Percentiles rank a stretch among this genome's conserved stretches.
Conservation (phyloP, 2,797 vertebrate genomes). For the Lacerta agilis region DNA sequence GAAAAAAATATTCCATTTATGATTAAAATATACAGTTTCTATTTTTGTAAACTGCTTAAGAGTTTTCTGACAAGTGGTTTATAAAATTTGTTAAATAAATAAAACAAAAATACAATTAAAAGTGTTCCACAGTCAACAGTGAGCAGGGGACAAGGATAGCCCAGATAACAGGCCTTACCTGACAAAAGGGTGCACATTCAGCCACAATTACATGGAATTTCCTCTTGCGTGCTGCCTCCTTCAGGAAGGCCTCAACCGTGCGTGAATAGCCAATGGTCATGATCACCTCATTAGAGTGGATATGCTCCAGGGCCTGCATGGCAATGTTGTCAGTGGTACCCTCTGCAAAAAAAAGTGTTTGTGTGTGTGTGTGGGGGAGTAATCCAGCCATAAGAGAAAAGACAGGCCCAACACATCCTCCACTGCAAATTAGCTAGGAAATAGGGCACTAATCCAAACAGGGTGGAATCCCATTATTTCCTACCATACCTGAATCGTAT, state of each 20-base stretch:
- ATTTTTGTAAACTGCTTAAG: too few species aligned
- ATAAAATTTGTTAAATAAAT: too few species aligned
- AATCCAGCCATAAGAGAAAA: not conserved
- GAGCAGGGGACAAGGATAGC: fast-evolving
- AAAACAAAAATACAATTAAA: too few species aligned
- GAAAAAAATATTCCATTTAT: too few species aligned
- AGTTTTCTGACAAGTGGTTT: too few species aligned
- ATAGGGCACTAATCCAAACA: not conserved
- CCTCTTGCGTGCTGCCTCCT: conserved; percentile 90
- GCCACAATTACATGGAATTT: conserved; percentile 98
- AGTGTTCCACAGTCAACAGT: not conserved
- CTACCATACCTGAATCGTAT: not conserved
- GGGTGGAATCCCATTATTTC: not conserved
- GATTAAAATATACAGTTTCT: not conserved
- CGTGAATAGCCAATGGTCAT: conserved; percentile 96
- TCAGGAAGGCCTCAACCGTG: conserved; percentile 94
- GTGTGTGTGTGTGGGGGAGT: too few species aligned
- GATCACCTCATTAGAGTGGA: conserved; percentile 98
- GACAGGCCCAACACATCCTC: not conserved
- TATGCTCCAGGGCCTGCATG: conserved; percentile 96
- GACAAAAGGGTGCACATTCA: conserved; percentile 95
- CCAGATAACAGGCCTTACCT: conserved; percentile 76
- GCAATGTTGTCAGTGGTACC: conserved; percentile 96
- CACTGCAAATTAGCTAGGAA: conserved; percentile 11
- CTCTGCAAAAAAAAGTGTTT: conserved; percentile 80